Evolutionary conservation across 2,888 invertebrate genomes (phyloP), one percentile per base, ranked within the genome.

Genomic region (Agonum fuliginosum): DNA sequence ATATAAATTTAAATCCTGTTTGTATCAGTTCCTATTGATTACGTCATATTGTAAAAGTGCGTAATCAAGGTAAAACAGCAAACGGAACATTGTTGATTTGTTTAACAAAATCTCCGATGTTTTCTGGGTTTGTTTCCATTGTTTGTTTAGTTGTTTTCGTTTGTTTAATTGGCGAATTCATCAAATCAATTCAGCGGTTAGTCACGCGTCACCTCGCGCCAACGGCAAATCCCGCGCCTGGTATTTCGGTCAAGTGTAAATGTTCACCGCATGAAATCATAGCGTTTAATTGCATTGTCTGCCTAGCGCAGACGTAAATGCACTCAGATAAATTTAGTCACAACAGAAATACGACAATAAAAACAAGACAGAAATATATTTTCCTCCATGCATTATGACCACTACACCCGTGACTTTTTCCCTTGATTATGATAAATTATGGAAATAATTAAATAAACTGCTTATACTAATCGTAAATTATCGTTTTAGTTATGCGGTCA

Each of bases 161-260:
- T 62, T 62, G 58, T 62, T 62, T 62, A 62, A 62, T 62, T 62
- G 58, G 27, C 58, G 27, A 30, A 46, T 12, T 46, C 17, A 46
- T 12, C 17, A 46, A 14, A 14, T 46, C 14, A 14, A 30, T 62
- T 54, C 27, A 30, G 17, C 27, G 58, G 58, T 62, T 62, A 62
- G 58, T 62, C 58, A 62, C 58, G 58, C 58, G 54, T 54, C 54
- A 22, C 8, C 54, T 4, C 24, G 58, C 27, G 58, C 58, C 58
- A 30, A 17, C 30, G 58, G 58, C 58, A 62, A 62, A 62, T 62
- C 58, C 58, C 30, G 27, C 58, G 37, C 46, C 22, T 19, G 75
- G 65, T 75, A 75, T 75, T 75, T 75, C 75, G 75, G 75, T 75
- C 75, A 75, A 75, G 75, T 75, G 65, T 58, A 75, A 67, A 75